Base-by-base conservation (phyloP, 2,888 invertebrate species). In the Temnothorax unifasciatus region DNA sequence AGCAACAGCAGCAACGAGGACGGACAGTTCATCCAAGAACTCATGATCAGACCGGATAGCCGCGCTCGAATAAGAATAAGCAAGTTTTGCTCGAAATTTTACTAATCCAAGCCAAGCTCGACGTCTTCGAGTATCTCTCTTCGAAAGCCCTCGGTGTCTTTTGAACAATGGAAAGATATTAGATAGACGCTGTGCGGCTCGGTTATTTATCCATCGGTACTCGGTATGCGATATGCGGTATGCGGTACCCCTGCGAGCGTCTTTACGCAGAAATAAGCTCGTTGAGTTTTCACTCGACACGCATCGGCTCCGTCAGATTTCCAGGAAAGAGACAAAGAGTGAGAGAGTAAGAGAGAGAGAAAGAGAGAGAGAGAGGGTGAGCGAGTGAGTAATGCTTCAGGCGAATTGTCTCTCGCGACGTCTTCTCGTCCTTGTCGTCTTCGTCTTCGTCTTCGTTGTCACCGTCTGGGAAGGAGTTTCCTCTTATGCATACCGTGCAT, bases 1-100 rank as follows among this genome's bases (percentile, higher is more conserved):
- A 87, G 69, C 29, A 89, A 73, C n/a, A 68, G 15, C 61, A 89
- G 54, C 41, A 87, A 79, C 21, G 77, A 77, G 15, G 79, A 73
- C 47, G 79, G 79, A 73, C 47, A 79, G 18, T 79, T 79, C 73
- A 79, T 71, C 79, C 79, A 79, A 29, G 44, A 73, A 25, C 79
- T 73, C 79, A 79, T 79, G 44, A 41, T 79, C 44, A 18, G 29
- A 34, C 44, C 54, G 71, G 15, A 41, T 69, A 44, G 47, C 6
- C 34, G 15, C 54, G 18, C 15, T 54, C 25, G n/a, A 5, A 34
- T 34, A 6, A 34, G 34, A 6, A 21, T 66, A 41, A 50, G 54
- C 13, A 52, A 64, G 18, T 44, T n/a, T 8, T 18, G 13, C 5
- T 41, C n/a, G 2, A 6, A 38, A 4, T n/a, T 41, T 47, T 13